These are phyloP conservation scores for Amphiprion percula DNA, from an alignment of 2,113 vertebrate genomes.

Conservation along the genomic window DNA sequence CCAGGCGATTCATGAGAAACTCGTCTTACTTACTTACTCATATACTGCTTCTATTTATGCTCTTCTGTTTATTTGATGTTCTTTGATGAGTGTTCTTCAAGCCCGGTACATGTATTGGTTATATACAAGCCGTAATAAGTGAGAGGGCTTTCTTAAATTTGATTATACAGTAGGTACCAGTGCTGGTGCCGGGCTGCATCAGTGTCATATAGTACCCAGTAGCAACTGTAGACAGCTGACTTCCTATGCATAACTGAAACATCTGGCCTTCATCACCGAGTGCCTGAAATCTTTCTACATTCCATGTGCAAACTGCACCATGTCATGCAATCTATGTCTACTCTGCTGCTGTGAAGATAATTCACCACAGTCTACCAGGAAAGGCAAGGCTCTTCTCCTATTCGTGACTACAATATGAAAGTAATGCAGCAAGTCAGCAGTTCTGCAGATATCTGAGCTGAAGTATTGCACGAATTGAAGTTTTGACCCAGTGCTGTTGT, in stretches of 20 bases:
- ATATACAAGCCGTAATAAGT: constrained; percentile 33
- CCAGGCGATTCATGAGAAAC: constrained; percentile 36
- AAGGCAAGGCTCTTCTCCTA: constrained; percentile 18
- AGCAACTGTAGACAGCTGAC: constrained; percentile 62
- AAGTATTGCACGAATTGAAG: not conserved
- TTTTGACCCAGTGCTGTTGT: not conserved
- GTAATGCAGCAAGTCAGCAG: constrained; percentile 3
- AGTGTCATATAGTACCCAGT: constrained; percentile 54
- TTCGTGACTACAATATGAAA: not conserved
- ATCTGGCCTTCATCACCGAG: constrained; percentile 73
- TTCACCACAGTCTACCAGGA: constrained; percentile 30
- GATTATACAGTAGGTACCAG: constrained; percentile 49
- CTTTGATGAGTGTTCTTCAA: constrained; percentile 25
- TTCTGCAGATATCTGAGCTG: constrained; percentile 11
- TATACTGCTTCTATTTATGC: constrained; percentile 35
- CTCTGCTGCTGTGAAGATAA: constrained; percentile 29
- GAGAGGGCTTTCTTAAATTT: constrained; percentile 36
- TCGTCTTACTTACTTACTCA: constrained; percentile 31
- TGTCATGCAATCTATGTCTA: constrained; percentile 55
- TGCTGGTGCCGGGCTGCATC: constrained; percentile 43
- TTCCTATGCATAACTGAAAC: constrained; percentile 70
- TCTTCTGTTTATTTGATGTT: constrained; percentile 41
- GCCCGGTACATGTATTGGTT: constrained; percentile 14
- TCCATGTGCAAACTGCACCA: constrained; percentile 69
- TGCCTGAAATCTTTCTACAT: constrained; percentile 61